Evolutionary conservation across 2,113 vertebrate species (phyloP).

Genomic region (Cyrtonyx montezumae): DNA sequence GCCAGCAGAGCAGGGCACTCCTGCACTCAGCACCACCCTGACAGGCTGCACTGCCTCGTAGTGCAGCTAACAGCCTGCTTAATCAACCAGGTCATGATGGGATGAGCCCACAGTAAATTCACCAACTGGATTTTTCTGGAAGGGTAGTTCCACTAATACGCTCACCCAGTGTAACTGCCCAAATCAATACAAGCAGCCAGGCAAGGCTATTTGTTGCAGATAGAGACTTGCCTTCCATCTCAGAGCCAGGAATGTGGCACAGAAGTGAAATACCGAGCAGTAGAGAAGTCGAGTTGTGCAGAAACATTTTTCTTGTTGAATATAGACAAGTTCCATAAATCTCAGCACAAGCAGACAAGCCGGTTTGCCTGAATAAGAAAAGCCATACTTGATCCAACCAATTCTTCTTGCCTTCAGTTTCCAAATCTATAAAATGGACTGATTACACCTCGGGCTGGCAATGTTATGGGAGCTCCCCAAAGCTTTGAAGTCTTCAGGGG

Average conservation of each 20-base stretch:
- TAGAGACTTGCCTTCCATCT: not conserved
- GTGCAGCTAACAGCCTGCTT: not conserved
- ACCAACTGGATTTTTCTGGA: not conserved
- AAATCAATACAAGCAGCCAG: conserved; percentile 18
- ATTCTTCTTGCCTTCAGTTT: not conserved
- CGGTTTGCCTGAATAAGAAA: not conserved
- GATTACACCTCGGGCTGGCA: not conserved
- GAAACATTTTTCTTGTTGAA: not conserved
- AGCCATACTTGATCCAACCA: not conserved
- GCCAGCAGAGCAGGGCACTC: not conserved
- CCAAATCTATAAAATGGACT: not conserved
- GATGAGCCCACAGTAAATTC: not conserved
- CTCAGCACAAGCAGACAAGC: not conserved
- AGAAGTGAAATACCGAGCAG: not conserved
- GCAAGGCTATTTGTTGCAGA: not conserved
- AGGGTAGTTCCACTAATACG: not conserved
- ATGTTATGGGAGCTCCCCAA: not conserved
- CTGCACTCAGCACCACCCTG: not conserved
- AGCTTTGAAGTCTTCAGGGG: not conserved
- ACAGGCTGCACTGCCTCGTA: not conserved
- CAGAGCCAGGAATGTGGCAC: accelerated
- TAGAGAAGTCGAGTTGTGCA: not conserved
- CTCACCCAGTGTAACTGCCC: not conserved
- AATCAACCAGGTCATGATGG: not conserved
- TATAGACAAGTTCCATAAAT: not conserved